Conservation (phyloP, 2,113 vertebrate genomes). For the Oxygymnocypris stewartii region DNA sequence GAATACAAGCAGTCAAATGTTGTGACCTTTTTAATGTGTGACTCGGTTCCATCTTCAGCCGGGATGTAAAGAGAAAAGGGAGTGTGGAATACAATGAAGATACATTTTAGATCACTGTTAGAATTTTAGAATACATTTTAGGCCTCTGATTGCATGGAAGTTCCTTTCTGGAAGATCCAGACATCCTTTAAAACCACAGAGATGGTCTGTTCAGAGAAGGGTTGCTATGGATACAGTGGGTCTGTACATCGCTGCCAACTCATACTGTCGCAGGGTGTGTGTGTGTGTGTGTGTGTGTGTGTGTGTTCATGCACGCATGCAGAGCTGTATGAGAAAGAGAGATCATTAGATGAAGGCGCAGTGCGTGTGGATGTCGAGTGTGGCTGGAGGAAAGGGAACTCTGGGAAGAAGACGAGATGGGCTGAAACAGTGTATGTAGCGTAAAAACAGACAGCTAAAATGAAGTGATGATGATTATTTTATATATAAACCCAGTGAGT, state of each 20-base stretch:
- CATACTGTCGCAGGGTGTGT: conserved; percentile 34
- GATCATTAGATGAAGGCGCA: conserved; percentile 25
- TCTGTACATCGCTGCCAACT: conserved; percentile 30
- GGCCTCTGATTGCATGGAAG: not conserved
- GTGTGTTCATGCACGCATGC: conserved; percentile 24
- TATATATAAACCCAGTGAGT: not conserved
- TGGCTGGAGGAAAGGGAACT: conserved; percentile 5
- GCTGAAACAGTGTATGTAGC: not conserved
- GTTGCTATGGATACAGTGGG: conserved; percentile 52
- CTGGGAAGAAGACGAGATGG: not conserved
- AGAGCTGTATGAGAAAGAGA: not conserved
- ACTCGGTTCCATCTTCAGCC: not conserved
- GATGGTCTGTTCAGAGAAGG: not conserved
- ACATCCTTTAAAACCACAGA: conserved; percentile 7
- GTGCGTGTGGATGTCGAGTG: not conserved
- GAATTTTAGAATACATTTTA: not conserved
- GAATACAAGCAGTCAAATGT: not conserved
- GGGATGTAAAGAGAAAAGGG: not conserved
- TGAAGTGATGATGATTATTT: not conserved
- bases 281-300: not conserved
- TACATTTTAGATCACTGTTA: not conserved
- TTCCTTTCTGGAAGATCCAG: not conserved
- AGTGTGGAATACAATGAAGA: not conserved
- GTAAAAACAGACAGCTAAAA: not conserved
- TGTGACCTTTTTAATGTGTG: not conserved